Percentiles rank a stretch among this genome's conserved stretches.
These are phyloP conservation scores for Nesospiza acunhae DNA, from an alignment of 2,113 vertebrate species.

Conservation along the genomic window DNA sequence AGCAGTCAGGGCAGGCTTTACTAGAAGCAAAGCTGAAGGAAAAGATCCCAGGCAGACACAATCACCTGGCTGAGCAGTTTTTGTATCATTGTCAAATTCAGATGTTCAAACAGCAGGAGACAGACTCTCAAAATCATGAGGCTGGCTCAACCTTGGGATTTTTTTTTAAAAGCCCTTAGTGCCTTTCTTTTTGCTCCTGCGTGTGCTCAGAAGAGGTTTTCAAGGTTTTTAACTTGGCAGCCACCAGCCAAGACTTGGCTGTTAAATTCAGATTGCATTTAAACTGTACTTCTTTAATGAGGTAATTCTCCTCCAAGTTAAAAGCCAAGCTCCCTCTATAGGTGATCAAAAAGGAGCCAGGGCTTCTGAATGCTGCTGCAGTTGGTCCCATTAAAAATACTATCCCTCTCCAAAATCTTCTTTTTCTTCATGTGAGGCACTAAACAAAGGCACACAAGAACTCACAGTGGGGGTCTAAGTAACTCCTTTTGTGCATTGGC, in stretches of 20 bases:
- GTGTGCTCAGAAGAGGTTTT: not conserved
- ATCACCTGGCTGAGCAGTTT: not conserved
- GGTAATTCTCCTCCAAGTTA: not conserved
- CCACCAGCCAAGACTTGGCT: not conserved
- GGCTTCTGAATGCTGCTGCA: not conserved
- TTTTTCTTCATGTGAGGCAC: not conserved
- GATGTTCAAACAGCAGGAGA: not conserved
- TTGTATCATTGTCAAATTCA: not conserved
- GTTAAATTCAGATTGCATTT: not conserved
- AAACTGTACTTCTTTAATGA: not conserved
- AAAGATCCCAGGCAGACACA: not conserved
- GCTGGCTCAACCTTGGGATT: not conserved
- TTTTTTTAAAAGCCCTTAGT: not conserved
- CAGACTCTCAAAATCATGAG: not conserved
- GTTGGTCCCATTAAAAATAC: not conserved
- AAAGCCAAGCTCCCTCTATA: not conserved
- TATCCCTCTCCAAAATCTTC: not conserved
- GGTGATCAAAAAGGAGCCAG: not conserved
- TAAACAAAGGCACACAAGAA: not conserved
- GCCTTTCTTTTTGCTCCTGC: not conserved
- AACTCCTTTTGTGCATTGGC: not conserved
- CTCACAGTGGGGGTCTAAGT: not conserved
- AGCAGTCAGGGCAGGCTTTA: not conserved
- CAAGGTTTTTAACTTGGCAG: not conserved
- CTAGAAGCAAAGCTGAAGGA: not conserved